Base-by-base conservation (phyloP, 2,888 invertebrate species). In the Habroteleia sp. region DNA sequence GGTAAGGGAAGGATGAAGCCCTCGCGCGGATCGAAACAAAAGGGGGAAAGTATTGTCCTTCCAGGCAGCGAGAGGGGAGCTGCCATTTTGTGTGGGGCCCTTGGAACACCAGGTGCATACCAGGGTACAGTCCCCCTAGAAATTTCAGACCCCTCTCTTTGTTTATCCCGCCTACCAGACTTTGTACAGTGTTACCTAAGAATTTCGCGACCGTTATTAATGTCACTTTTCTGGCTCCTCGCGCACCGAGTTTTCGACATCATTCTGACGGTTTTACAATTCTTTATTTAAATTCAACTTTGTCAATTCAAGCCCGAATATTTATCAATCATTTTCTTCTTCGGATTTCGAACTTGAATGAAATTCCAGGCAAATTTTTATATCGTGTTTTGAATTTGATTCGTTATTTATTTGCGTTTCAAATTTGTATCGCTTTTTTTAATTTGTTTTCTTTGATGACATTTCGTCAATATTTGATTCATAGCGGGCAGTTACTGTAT, bases 51-150 rank as follows among this genome's bases (percentile, higher is more conserved):
- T 86, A 87, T 88, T 87, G 87, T 87, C 85, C 82, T 81, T 81
- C 81, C 80, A 76, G 60, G 79, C 79, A 79, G 77, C 65, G 79
- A 69, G 80, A 81, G 81, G 81, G 82, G 78, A 83, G 77, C 85
- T 83, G 84, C 85, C 86, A 86, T 87, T 87, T 87, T 86, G 85
- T 87, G 82, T 75, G 80, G 83, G 83, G 83, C 84, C 84, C 84
- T 82, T 82, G 80, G 80, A 82, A 77, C 82, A 86, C 87, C 87
- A 86, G 86, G 86, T 86, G 87, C 86, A 81, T 82, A 81, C 80
- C 83, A 77, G 83, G 81, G 85, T 87, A 87, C 87, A 87, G 86
- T 87, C 85, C 82, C 82, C 79, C 80, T 80, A 84, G 84, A 87
- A 88, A 87, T 77, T 79, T 25, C 68, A 74, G 77, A 75, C 77